Evolutionary conservation across 2,888 invertebrate genomes (phyloP).

Genomic region (Sphecodes monilicornis): DNA sequence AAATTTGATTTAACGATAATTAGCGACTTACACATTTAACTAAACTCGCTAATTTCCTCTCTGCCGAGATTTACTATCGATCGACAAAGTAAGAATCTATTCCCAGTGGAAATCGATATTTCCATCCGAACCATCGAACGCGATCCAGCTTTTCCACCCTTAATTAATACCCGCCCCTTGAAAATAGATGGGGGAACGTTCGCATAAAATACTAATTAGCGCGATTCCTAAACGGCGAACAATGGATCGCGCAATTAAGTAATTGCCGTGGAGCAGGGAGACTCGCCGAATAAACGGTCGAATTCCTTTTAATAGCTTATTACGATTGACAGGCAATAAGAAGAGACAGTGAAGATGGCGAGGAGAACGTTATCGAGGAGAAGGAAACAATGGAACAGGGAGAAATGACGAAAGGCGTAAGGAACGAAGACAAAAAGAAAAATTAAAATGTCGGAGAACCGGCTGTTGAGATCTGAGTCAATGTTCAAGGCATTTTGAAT

Average conservation of each 20-base stretch:
- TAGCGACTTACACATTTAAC: background rate
- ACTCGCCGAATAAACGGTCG: conserved; percentile 40
- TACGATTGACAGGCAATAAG: conserved; percentile 41
- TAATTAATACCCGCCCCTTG: conserved; percentile 21
- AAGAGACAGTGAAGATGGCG: background rate
- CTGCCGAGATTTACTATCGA: background rate
- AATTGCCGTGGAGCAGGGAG: conserved; percentile 53
- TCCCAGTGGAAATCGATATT: background rate
- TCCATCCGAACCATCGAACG: conserved; percentile 11
- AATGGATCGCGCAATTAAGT: conserved; percentile 49
- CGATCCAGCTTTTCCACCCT: conserved; percentile 14
- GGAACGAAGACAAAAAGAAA: background rate
- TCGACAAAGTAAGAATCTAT: background rate
- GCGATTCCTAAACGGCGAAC: conserved; percentile 43
- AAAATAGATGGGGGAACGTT: background rate
- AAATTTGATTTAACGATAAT: background rate
- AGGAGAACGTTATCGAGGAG: background rate
- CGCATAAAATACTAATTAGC: conserved; percentile 50
- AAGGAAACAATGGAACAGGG: background rate
- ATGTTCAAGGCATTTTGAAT: background rate
- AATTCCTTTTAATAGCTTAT: conserved; percentile 52
- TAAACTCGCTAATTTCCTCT: conserved; percentile 1
- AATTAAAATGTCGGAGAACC: conserved; percentile 16
- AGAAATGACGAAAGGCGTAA: conserved; percentile 18
- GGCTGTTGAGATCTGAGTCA: background rate